phyloP scores from a whole-genome alignment of 1,140 invertebrate species.

The Sweltsa coloradensis region DNA sequence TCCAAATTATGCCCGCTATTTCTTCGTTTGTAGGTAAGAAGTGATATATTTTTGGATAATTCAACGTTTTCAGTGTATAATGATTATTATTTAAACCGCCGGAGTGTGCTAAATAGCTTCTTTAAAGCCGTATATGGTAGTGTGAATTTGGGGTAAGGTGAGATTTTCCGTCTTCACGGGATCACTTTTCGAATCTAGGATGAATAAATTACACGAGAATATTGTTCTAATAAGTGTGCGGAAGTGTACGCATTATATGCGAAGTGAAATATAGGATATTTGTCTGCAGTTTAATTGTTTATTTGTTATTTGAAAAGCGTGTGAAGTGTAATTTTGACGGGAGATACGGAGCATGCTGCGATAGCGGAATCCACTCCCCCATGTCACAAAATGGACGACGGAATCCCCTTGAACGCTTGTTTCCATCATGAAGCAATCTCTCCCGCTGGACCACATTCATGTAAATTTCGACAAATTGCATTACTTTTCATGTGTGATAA shows the following conservation, averaged over 20 bases:
- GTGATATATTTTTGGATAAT: conserved; percentile 15
- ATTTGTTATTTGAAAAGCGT: background rate
- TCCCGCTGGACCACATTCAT: background rate
- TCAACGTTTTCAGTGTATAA: conserved; percentile 12
- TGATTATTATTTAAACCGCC: conserved; percentile 4
- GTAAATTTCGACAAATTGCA: background rate
- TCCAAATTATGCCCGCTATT: conserved; percentile 34
- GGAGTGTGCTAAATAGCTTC: conserved; percentile 5
- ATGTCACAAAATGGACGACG: conserved; percentile 42
- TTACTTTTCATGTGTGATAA: background rate
- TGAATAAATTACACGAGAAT: conserved; percentile 11
- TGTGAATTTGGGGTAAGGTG: conserved; percentile 13
- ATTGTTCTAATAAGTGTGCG: conserved; percentile 1
- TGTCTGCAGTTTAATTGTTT: too few species aligned
- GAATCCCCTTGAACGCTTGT: conserved; percentile 9
- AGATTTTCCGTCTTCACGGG: conserved; percentile 15
- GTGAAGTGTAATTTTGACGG: conserved; percentile 26
- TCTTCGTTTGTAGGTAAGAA: conserved; percentile 33
- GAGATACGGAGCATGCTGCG: conserved; percentile 33
- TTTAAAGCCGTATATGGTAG: conserved; percentile 14
- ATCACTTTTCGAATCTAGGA: conserved; percentile 15
- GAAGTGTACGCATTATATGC: too few species aligned
- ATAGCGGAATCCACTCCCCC: conserved; percentile 39
- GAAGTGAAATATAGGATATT: too few species aligned
- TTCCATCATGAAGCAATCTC: background rate